Evolutionary conservation across 2,888 invertebrate genomes (phyloP), one percentile per base, ranked within the genome.

Genomic region (Sturmia bella): DNA sequence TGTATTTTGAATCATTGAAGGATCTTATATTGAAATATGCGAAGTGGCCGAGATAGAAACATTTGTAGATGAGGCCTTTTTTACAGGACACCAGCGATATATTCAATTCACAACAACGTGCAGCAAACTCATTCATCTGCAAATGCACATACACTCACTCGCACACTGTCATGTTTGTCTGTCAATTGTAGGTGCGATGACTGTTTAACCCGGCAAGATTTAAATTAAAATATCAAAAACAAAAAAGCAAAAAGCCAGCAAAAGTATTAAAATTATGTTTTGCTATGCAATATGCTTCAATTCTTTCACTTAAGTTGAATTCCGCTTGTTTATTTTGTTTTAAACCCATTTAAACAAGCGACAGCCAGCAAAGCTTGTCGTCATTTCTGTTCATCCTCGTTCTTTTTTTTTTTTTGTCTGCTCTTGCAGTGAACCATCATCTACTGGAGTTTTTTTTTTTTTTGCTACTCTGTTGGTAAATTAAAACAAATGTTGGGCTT

Each of bases 401-500:
- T 17, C 19, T 21, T n/a, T 21, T 0, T 12, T 13, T 43, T 21
- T 11, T 15, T n/a, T 24, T 24, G 41, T 37, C 32, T 21, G 24
- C 45, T n/a, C n/a, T n/a, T n/a, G n/a, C n/a, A n/a, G n/a, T n/a
- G n/a, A n/a, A n/a, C n/a, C n/a, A n/a, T n/a, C n/a, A n/a, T n/a
- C n/a, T n/a, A n/a, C n/a, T 39, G 39, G 17, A 39, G 12, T 37
- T 3, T 27, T 52, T 61, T 15, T 17, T 15, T 45, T 41, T 17
- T 50, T 32, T 50, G n/a, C 1, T 9, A 9, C 32, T 32, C 32
- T 9, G 32, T 69, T 48, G 68, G 61, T 61, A 39, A 74, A 63
- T 80, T 64, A 64, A 77, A 80, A 80, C 68, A 72, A 80, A 74
- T 80, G 74, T 80, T 74, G 54, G 68, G 68, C 79, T 80, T 80